Evolutionary conservation across 2,113 vertebrate genomes (phyloP).

Genomic region (Donacobius atricapilla): DNA sequence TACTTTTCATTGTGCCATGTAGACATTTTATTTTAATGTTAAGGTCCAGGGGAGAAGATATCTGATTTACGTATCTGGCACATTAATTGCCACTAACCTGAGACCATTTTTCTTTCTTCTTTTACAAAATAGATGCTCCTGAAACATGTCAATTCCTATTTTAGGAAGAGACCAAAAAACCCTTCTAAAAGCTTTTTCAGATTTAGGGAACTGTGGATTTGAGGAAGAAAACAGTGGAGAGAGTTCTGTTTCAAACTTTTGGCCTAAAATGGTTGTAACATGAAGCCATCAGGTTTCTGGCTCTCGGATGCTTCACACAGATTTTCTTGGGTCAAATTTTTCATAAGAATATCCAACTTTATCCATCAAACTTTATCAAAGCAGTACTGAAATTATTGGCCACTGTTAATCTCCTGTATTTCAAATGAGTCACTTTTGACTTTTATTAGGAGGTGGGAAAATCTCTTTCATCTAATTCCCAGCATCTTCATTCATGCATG

Average conservation of each 20-base stretch:
- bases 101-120: conserved; percentile 60
- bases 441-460: conserved; percentile 68
- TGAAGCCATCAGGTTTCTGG: background rate
- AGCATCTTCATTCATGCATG: conserved; percentile 58
- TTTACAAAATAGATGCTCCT: conserved; percentile 51
- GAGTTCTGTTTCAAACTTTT: background rate
- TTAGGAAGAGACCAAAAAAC: conserved; percentile 38
- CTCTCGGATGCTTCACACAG: background rate
- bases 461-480: conserved; percentile 56
- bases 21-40: conserved; percentile 48
- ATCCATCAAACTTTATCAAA: conserved; percentile 20
- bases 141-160: conserved; percentile 39
- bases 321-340: conserved; percentile 16
- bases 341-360: conserved; percentile 31
- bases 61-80: conserved; percentile 68
- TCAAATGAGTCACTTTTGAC: conserved; percentile 68
- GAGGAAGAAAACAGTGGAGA: background rate
- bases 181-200: background rate
- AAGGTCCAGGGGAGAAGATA: conserved; percentile 42
- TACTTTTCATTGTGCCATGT: conserved; percentile 40
- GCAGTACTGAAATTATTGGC: conserved; percentile 44
- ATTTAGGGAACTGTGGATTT: conserved; percentile 4
- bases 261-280: background rate
- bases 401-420: conserved; percentile 59
- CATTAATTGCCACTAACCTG: conserved; percentile 60